Evolutionary conservation across 1,140 invertebrate species (phyloP), one percentile per base, ranked within the genome.

Genomic region (Macrosteles quadrilineatus): DNA sequence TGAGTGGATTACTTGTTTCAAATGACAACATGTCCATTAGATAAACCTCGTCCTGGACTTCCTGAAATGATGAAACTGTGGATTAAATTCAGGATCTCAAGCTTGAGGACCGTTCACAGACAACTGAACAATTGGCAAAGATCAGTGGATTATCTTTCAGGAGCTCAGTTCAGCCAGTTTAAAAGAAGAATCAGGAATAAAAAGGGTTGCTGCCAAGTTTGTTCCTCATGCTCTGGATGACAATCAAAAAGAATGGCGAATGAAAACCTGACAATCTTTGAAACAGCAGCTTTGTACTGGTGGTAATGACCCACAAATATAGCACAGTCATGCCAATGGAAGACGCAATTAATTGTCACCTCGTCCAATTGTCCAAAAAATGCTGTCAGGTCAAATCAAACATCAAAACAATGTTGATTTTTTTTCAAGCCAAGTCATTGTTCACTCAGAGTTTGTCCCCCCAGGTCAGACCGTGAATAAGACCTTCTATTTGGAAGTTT

Each of bases 401-500:
- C 32, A 65, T 77, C 40, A 79, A 80, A 68, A 73, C 73, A 9
- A 78, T n/a, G 75, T 64, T 78, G 57, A 76, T 76, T 72, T 63
- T 50, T 72, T 80, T 80, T 67, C 71, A 78, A 50, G 47, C 14
- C n/a, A 64, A 40, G 75, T 73, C 1, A 65, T 78, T 9, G 73
- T 78, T 19, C 74, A 80, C 69, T 59, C 72, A 25, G 73, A 80
- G 69, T 79, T 77, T 64, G 68, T 74, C 43, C 72, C 77, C 45
- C 63, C 64, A 45, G 71, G 67, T 29, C 63, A 73, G 62, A 73
- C 62, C 19, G 66, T 75, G 29, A 71, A 72, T 67, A 50, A 71
- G 36, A 59, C 45, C 31, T 73, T 71, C 43, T 73, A 73, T 67
- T 62, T 70, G 25, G 31, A 67, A 29, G 70, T 69, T 57, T 59